These are phyloP conservation scores for Leptopilina drosophilae DNA, from an alignment of 2,888 invertebrate species.

Conservation along the genomic window DNA sequence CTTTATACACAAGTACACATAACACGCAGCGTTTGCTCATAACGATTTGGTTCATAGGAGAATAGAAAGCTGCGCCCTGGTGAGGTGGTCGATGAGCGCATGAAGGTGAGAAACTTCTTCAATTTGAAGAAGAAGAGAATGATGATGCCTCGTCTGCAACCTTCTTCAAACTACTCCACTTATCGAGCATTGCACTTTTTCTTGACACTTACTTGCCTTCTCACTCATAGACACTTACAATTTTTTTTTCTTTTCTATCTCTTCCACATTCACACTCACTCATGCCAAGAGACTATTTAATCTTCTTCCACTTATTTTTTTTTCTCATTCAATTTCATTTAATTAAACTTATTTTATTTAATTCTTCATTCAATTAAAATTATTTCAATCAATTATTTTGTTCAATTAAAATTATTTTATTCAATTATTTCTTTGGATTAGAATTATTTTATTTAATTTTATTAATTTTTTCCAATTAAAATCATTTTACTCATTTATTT, in stretches of 20 bases:
- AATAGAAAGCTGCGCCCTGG: slow-evolving; percentile 95
- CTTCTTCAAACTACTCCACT: slow-evolving; percentile 62
- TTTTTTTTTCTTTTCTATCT: slow-evolving; percentile 16
- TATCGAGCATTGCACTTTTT: slow-evolving; percentile 65
- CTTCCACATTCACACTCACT: slow-evolving; percentile 39
- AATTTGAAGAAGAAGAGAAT: slow-evolving; percentile 49
- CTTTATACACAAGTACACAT: slow-evolving; percentile 21
- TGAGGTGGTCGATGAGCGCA: slow-evolving; percentile 95
- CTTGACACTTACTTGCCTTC: slow-evolving; percentile 41
- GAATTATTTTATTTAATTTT: too few species aligned
- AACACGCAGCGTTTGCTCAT: slow-evolving; percentile 66
- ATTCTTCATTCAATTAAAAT: background rate
- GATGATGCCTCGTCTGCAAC: slow-evolving; percentile 69
- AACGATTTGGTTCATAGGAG: slow-evolving; percentile 82
- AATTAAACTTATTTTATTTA: background rate
- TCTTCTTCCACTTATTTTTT: slow-evolving; percentile 20
- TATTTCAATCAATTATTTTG: too few species aligned
- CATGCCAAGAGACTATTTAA: slow-evolving; percentile 30
- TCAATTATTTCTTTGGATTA: too few species aligned
- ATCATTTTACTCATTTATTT: background rate
- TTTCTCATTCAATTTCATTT: background rate
- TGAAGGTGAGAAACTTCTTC: slow-evolving; percentile 81
- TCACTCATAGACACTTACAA: slow-evolving; percentile 41
- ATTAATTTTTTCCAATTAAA: background rate
- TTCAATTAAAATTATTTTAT: too few species aligned